Evolutionary conservation across 1,140 invertebrate genomes (phyloP), one percentile per base, ranked within the genome.

Genomic region (Aphelinus atriplicis): DNA sequence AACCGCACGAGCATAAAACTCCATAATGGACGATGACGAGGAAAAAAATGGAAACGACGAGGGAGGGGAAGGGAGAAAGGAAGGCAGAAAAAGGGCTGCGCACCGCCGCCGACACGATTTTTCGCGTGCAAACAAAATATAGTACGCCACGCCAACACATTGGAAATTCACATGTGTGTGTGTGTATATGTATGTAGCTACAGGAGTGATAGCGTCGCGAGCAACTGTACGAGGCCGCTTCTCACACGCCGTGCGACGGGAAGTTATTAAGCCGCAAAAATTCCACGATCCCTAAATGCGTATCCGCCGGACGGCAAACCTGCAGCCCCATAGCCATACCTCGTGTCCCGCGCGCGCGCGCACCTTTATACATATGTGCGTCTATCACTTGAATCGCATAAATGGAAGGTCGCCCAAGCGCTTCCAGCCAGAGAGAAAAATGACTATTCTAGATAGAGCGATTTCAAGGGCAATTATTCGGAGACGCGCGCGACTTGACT

Each of bases 261-360:
- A 73, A 67, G 57, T 61, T 73, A 73, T 73, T 67, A 73, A 65
- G 48, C 4, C 4, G 62, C 42, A 57, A 51, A 73, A 73, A 73
- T 62, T 73, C 56, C 50, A 51, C 46, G 55, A 67, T 60, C 63
- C 57, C 57, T 61, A 73, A 67, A 73, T 67, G 64, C 71, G 50
- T 62, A 67, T 67, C 64, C 71, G 64, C 64, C 71, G 64, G 64
- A 73, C 64, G 64, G 26, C 43, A 45, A 26, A 26, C 26, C 26
- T 26, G 26, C 26, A 26, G 26, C 26, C 26, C 26, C 26, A 26
- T 26, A 26, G 26, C 26, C 26, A 26, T 26, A 26, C 26, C 26
- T 26, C 26, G 26, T 26, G 26, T 26, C 26, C 26, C 3, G 63
- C n/a, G 48, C 50, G 45, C 53, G 43, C 26, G 43, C 43, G 5